Conservation (phyloP, 2,888 invertebrate species). For the Sarcophaga caerulescens region DNA sequence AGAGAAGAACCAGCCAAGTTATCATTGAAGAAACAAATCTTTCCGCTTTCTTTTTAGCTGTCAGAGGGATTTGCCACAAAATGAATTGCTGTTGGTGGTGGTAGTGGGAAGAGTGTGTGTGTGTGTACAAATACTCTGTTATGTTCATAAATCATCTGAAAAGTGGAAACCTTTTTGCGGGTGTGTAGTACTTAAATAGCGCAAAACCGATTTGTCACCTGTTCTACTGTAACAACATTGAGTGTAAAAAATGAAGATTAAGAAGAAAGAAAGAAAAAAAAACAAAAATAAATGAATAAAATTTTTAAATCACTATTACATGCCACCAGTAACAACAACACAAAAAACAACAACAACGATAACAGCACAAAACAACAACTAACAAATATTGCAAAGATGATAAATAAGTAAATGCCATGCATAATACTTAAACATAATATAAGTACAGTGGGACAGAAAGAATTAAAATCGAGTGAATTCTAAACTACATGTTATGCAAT, state of each 20-base stretch:
- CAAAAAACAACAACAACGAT: neutral
- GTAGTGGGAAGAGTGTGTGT: neutral
- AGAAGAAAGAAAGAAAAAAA: slow-evolving; percentile 40
- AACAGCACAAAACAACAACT: too few species aligned
- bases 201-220: slow-evolving; percentile 68
- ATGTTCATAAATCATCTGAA: slow-evolving; percentile 66
- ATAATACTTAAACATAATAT: slow-evolving; percentile 38
- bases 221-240: slow-evolving; percentile 50
- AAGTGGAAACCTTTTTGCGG: slow-evolving; percentile 55
- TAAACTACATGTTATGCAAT: too few species aligned
- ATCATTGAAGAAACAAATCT: slow-evolving; percentile 24
- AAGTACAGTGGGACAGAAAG: slow-evolving; percentile 13
- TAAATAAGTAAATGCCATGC: slow-evolving; percentile 40
- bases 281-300: slow-evolving; percentile 45
- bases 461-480: neutral
- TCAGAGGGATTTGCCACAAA: slow-evolving; percentile 43
- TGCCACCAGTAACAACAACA: slow-evolving; percentile 17
- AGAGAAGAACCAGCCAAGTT: slow-evolving; percentile 9
- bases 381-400: slow-evolving; percentile 32
- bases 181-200: slow-evolving; percentile 58
- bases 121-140: slow-evolving; percentile 14
- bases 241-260: slow-evolving; percentile 32
- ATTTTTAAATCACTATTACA: slow-evolving; percentile 59
- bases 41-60: slow-evolving; percentile 28
- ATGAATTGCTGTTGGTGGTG: slow-evolving; percentile 11